Percentiles rank a stretch among this genome's conserved stretches.
These are phyloP conservation scores for Drosophila pallidifrons DNA, from an alignment of 1,140 invertebrate genomes.

Conservation along the genomic window DNA sequence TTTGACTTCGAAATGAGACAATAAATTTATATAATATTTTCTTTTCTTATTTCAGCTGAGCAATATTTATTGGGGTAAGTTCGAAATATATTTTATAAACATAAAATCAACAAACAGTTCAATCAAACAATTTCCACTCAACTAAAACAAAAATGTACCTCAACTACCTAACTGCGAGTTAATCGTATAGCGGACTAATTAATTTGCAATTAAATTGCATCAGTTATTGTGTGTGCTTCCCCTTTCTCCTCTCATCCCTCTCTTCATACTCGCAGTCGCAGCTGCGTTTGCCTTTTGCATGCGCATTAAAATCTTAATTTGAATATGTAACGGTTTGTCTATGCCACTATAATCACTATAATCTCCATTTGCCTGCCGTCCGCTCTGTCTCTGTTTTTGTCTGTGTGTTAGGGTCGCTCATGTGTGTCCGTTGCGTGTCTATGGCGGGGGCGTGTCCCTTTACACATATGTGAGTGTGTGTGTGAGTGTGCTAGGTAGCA, in stretches of 20 bases:
- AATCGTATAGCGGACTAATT: constrained; percentile 63
- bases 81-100: too few species aligned
- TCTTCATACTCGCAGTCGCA: background rate
- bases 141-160: too few species aligned
- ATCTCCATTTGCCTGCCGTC: constrained; percentile 51
- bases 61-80: too few species aligned
- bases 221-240: constrained; percentile 3
- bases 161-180: constrained; percentile 31
- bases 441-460: background rate
- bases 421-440: constrained; percentile 28
- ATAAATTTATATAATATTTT: too few species aligned
- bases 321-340: constrained; percentile 79
- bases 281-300: constrained; percentile 54
- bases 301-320: constrained; percentile 82
- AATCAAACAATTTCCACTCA: too few species aligned
- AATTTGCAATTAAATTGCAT: constrained; percentile 71
- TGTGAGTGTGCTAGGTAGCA: constrained; percentile 43
- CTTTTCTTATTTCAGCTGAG: too few species aligned
- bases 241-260: background rate
- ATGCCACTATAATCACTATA: constrained; percentile 66
- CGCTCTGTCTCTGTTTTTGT: constrained; percentile 12
- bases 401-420: constrained; percentile 18
- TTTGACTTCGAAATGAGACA: too few species aligned
- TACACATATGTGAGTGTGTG: constrained; percentile 4
- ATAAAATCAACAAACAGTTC: too few species aligned